Percentiles rank a stretch among this genome's conserved stretches.
Evolutionary conservation across 2,797 vertebrate genomes (phyloP).

Genomic region (Hylomyscus alleni): DNA sequence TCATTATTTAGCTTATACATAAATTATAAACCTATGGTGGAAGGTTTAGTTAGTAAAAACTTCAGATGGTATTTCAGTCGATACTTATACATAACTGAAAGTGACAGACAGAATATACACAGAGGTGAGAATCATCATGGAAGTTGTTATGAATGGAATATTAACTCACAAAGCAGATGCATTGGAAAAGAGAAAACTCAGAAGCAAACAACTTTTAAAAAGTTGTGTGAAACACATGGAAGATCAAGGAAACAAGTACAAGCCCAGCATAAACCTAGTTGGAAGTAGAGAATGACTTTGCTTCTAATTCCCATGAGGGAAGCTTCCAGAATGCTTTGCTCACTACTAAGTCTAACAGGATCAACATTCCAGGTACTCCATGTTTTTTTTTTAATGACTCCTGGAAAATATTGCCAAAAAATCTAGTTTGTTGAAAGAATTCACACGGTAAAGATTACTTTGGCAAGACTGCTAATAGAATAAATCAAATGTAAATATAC

Average conservation of each 20-base stretch:
- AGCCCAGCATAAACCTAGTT: background rate
- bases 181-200: background rate
- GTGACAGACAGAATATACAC: background rate
- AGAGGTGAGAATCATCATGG: slow-evolving; percentile 12
- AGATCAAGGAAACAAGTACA: background rate
- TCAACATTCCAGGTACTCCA: background rate
- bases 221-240: background rate
- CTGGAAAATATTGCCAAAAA: slow-evolving; percentile 26
- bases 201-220: background rate
- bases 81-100: background rate
- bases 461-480: background rate
- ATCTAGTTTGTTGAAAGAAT: background rate
- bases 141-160: background rate
- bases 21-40: background rate
- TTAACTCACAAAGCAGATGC: background rate
- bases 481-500: background rate
- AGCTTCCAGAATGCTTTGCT: background rate
- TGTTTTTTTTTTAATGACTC: background rate
- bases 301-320: background rate
- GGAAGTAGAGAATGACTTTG: background rate
- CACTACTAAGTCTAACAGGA: background rate
- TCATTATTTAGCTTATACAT: background rate
- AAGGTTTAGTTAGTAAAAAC: background rate
- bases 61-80: background rate
- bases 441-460: background rate